These are phyloP conservation scores for Zootoca vivipara DNA, from an alignment of 2,113 vertebrate species.

Conservation along the genomic window DNA sequence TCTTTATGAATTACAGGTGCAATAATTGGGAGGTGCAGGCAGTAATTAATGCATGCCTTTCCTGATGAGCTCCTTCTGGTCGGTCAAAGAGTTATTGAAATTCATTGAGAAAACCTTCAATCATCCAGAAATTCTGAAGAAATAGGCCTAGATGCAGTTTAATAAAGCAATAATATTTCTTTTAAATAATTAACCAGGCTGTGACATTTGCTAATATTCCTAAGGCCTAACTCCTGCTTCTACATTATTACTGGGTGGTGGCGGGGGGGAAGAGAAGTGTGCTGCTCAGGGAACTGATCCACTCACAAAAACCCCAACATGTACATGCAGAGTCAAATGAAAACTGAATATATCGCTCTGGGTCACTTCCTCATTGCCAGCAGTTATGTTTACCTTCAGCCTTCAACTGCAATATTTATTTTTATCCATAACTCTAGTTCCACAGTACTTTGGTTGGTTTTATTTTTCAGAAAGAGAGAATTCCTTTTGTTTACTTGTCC, in stretches of 20 bases:
- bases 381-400: not conserved
- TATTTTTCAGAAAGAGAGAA: not conserved
- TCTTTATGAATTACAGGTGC: constrained; percentile 67
- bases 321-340: not conserved
- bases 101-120: constrained; percentile 60
- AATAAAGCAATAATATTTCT: constrained; percentile 71
- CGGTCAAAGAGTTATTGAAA: constrained; percentile 68
- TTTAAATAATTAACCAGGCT: constrained; percentile 73
- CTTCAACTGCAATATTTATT: not conserved
- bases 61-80: constrained; percentile 70
- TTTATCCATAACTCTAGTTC: not conserved
- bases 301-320: not conserved
- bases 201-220: constrained; percentile 53
- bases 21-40: constrained; percentile 62
- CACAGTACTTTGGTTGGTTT: not conserved
- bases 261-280: not conserved
- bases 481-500: not conserved
- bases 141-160: constrained; percentile 54
- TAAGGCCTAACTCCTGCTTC: constrained; percentile 34
- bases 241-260: not conserved
- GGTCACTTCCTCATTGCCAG: not conserved
- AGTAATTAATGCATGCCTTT: constrained; percentile 69
- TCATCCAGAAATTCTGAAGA: constrained; percentile 64
- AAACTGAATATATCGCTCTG: not conserved
- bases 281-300: constrained; percentile 8